Evolutionary conservation across 2,113 vertebrate genomes (phyloP).

Genomic region (Onychorhynchus coronatus): DNA sequence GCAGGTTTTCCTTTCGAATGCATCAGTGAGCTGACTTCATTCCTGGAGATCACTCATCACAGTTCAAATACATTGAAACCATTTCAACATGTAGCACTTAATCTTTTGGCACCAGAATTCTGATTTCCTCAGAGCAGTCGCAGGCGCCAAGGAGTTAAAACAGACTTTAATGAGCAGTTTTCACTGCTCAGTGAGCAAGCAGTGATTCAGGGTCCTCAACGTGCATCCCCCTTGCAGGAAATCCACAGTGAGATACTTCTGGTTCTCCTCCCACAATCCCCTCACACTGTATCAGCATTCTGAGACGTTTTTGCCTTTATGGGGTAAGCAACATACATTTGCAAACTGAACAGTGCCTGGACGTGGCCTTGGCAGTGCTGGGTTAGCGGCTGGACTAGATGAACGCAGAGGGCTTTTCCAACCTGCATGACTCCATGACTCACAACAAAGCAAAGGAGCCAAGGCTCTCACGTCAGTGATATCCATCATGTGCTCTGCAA

Average conservation of each 20-base stretch:
- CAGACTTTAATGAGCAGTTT: background rate
- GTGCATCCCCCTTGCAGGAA: rapidly evolving
- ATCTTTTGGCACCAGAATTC: background rate
- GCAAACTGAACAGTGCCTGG: background rate
- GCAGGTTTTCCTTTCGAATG: background rate
- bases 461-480: background rate
- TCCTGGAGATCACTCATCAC: background rate
- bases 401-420: background rate
- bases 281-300: background rate
- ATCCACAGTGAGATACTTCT: background rate
- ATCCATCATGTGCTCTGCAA: too few relatives aligned
- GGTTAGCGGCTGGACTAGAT: background rate
- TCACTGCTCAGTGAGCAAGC: background rate
- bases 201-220: rapidly evolving
- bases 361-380: background rate
- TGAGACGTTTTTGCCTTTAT: background rate
- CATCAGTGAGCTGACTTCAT: background rate
- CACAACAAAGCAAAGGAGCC: background rate
- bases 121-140: background rate
- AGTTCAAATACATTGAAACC: constrained; percentile 1
- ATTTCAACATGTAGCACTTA: background rate
- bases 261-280: background rate
- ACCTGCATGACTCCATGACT: background rate
- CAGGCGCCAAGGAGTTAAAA: background rate
- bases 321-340: background rate